These are phyloP conservation scores for Marmota flaviventris DNA, from an alignment of 2,113 vertebrate species.

Conservation along the genomic window DNA sequence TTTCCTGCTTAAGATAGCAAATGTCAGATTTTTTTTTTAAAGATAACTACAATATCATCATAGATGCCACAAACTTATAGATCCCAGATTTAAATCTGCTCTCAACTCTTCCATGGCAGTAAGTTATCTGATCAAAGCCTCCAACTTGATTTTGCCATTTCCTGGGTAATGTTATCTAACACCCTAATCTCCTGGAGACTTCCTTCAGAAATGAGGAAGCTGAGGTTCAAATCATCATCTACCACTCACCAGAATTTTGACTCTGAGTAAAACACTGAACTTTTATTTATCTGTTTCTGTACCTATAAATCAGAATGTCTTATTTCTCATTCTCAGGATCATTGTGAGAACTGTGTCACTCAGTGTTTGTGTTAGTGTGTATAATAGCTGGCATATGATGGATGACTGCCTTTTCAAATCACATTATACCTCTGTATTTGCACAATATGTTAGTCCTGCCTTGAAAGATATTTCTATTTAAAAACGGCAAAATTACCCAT, in stretches of 20 bases:
- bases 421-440: background rate
- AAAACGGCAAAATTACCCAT: background rate
- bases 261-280: background rate
- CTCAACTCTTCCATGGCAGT: background rate
- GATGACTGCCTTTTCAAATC: background rate
- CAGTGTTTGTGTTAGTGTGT: background rate
- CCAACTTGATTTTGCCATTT: background rate
- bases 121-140: background rate
- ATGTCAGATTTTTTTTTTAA: background rate
- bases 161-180: background rate
- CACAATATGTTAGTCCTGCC: accelerated
- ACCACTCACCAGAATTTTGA: background rate
- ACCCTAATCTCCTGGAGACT: background rate
- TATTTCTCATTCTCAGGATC: background rate
- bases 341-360: background rate
- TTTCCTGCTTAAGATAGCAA: background rate
- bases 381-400: background rate
- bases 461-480: background rate
- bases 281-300: background rate
- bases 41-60: background rate
- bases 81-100: background rate
- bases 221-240: background rate
- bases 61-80: background rate
- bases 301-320: background rate
- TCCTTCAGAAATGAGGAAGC: background rate